Conservation (phyloP, 2,888 invertebrate genomes). For the Lycophotia porphyrea region DNA sequence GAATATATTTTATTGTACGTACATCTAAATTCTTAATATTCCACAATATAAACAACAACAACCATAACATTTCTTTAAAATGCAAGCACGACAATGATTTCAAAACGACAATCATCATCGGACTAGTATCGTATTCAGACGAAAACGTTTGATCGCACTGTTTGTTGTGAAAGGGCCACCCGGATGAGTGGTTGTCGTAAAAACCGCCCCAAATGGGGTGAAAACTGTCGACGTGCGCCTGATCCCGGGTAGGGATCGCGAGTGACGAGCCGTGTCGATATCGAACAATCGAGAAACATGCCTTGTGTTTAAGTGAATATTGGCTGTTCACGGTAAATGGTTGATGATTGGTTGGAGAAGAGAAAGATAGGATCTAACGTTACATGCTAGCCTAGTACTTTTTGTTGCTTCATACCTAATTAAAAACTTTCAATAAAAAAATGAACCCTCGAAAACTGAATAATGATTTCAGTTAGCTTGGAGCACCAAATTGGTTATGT, state of each 20-base stretch:
- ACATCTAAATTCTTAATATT: neutral
- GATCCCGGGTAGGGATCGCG: conserved; percentile 68
- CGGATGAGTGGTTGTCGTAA: conserved; percentile 75
- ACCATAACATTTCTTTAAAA: neutral
- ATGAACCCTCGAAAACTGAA: neutral
- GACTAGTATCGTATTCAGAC: conserved; percentile 45
- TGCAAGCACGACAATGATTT: conserved; percentile 26
- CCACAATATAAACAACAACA: neutral
- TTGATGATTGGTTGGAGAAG: conserved; percentile 25
- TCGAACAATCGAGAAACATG: conserved; percentile 55
- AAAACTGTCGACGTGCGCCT: conserved; percentile 82
- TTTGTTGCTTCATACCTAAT: neutral
- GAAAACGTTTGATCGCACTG: conserved; percentile 63
- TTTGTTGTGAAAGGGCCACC: conserved; percentile 65
- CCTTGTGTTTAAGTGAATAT: conserved; percentile 48
- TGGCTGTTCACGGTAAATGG: conserved; percentile 19
- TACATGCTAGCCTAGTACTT: conserved; percentile 1
- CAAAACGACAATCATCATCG: conserved; percentile 37
- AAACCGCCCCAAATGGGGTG: conserved; percentile 83
- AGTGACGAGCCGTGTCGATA: conserved; percentile 67
- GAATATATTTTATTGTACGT: neutral
- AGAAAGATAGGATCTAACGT: neutral
- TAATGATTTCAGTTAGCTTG: neutral
- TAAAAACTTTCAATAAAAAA: neutral
- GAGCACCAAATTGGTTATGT: too few relatives aligned